Conservation (phyloP, 2,888 invertebrate genomes). For the Dasysyrphus albostriatus region DNA sequence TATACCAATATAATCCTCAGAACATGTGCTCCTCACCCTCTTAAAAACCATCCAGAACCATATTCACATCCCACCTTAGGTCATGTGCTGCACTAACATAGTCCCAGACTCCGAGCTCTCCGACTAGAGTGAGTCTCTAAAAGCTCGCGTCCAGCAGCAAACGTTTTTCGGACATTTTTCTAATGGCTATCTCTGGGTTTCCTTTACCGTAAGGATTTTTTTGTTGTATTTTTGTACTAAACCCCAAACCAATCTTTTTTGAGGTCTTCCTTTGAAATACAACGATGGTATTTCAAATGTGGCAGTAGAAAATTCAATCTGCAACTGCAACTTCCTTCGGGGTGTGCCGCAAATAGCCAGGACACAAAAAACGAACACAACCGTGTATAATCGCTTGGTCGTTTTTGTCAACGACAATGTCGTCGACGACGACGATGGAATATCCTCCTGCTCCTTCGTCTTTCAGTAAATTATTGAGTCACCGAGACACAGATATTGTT, state of each 20-base stretch:
- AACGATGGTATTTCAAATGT: conserved; percentile 40
- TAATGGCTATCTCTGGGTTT: conserved; percentile 61
- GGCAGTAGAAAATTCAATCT: conserved; percentile 70
- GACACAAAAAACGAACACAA: conserved; percentile 21
- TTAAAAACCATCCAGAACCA: conserved; percentile 21
- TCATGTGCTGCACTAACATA: conserved; percentile 48
- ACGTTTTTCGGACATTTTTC: conserved; percentile 74
- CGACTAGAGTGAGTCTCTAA: conserved; percentile 20
- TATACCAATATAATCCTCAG: conserved; percentile 51
- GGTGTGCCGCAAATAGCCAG: conserved; percentile 56
- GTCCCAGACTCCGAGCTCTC: neutral
- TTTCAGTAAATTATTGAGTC: conserved; percentile 72
- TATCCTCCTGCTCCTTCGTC: conserved; percentile 47
- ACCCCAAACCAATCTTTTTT: conserved; percentile 10
- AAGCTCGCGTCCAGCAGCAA: conserved; percentile 47
- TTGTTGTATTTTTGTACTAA: neutral
- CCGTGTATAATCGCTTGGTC: conserved; percentile 46
- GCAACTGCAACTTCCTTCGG: conserved; percentile 68
- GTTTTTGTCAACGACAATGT: conserved; percentile 45
- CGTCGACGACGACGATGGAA: conserved; percentile 31
- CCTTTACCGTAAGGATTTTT: conserved; percentile 21
- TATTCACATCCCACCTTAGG: conserved; percentile 54
- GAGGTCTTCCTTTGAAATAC: conserved; percentile 38
- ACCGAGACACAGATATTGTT: conserved; percentile 49
- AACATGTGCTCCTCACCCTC: conserved; percentile 67